phyloP scores from a whole-genome alignment of 2,797 vertebrate genomes.

The Echeneis naucrates region DNA sequence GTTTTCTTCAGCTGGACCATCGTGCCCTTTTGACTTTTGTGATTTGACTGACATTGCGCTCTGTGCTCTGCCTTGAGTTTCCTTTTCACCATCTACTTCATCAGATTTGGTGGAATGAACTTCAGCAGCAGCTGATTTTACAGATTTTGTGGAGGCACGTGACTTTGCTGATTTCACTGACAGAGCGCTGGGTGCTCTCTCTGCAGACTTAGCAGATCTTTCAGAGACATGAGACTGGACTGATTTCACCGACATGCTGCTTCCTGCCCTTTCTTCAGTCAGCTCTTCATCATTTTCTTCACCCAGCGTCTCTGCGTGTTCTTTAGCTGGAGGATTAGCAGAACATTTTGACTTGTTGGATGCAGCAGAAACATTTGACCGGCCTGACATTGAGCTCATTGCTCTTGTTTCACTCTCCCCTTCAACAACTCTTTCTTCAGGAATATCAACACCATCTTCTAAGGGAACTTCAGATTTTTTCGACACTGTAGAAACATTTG shows the following conservation, averaged over 20 bases:
- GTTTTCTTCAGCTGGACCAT: slow-evolving; percentile 11
- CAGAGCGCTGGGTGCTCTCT: slow-evolving; percentile 35
- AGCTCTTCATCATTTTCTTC: slow-evolving; percentile 27
- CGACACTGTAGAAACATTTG: slow-evolving; percentile 54
- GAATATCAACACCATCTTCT: background rate
- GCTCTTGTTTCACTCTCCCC: slow-evolving; percentile 33
- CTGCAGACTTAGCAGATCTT: slow-evolving; percentile 35
- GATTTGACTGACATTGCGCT: slow-evolving; percentile 58
- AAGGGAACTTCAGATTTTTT: slow-evolving; percentile 6
- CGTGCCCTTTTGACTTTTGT: slow-evolving; percentile 36
- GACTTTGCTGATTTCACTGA: slow-evolving; percentile 71
- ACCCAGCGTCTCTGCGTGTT: slow-evolving; percentile 19
- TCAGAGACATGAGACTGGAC: slow-evolving; percentile 45
- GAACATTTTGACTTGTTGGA: slow-evolving; percentile 58
- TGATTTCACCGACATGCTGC: slow-evolving; percentile 58
- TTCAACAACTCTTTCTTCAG: slow-evolving; percentile 10
- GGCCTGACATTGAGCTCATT: slow-evolving; percentile 41
- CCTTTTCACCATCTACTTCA: slow-evolving; percentile 19
- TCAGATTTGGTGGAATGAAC: slow-evolving; percentile 16
- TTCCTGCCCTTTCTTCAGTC: slow-evolving; percentile 58
- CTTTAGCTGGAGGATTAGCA: slow-evolving; percentile 29
- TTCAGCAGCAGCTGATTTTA: slow-evolving; percentile 41
- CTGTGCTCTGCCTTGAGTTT: slow-evolving; percentile 32
- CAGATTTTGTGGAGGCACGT: slow-evolving; percentile 38
- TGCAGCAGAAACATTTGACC: slow-evolving; percentile 58